phyloP scores from a whole-genome alignment of 2,113 vertebrate species.

The Polypterus senegalus region DNA sequence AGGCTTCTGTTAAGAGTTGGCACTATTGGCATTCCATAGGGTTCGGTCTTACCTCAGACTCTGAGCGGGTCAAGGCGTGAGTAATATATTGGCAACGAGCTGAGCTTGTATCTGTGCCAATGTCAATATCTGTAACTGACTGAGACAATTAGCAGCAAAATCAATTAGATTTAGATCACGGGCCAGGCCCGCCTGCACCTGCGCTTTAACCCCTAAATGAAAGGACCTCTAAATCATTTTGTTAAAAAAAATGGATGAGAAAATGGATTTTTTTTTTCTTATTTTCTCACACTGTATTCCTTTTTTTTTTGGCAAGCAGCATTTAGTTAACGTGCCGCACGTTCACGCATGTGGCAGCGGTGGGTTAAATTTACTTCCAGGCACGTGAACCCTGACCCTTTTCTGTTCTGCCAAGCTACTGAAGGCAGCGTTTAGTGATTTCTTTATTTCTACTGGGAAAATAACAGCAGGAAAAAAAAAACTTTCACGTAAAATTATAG shows the following conservation, averaged over 20 bases:
- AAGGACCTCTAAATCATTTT: background rate
- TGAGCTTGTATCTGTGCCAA: background rate
- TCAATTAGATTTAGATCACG: background rate
- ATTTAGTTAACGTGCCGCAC: conserved; percentile 8
- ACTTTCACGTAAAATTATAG: conserved; percentile 88
- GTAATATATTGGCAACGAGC: background rate
- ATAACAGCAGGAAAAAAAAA: conserved; percentile 51
- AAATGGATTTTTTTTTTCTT: background rate
- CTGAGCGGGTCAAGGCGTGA: background rate
- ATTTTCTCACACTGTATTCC: too few relatives aligned
- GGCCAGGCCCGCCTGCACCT: background rate
- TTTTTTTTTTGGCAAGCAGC: background rate
- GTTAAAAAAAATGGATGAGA: background rate
- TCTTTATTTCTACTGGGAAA: conserved; percentile 63
- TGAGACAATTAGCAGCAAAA: background rate
- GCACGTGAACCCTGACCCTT: conserved; percentile 71
- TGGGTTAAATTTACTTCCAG: conserved; percentile 68
- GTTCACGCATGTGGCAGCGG: conserved; percentile 17
- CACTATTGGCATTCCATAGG: too few relatives aligned
- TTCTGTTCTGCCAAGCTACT: conserved; percentile 56
- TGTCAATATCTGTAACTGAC: background rate
- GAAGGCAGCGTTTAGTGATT: conserved; percentile 68
- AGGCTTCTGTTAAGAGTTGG: too few relatives aligned
- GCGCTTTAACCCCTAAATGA: background rate
- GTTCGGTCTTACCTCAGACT: too few relatives aligned